Percentiles rank a stretch among this genome's conserved stretches.
phyloP scores from a whole-genome alignment of 2,888 invertebrate genomes.

The Caenorhabditis sinica region DNA sequence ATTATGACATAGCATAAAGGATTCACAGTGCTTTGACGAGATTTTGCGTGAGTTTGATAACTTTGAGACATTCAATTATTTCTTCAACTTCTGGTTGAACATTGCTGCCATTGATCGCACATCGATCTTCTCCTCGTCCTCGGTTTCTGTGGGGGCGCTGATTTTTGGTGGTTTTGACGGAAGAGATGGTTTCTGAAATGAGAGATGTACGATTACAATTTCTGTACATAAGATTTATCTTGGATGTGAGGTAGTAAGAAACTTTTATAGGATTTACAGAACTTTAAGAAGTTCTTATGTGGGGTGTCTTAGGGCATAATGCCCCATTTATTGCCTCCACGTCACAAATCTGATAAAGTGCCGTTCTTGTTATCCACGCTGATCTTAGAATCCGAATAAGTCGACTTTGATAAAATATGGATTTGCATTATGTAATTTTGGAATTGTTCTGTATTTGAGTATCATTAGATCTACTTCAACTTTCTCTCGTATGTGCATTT shows the following conservation, averaged over 20 bases:
- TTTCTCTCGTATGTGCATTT: neutral
- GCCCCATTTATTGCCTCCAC: neutral
- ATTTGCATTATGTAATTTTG: no score
- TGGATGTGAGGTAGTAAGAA: no score
- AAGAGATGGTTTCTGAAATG: conserved; percentile 53
- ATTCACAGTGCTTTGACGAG: conserved; percentile 3
- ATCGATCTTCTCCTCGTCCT: conserved; percentile 52
- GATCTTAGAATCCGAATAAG: neutral
- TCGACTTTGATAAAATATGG: no score
- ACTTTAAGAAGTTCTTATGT: neutral
- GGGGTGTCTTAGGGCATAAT: neutral
- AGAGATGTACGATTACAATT: neutral
- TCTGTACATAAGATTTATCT: neutral
- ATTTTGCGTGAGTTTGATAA: conserved; percentile 13
- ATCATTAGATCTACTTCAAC: neutral
- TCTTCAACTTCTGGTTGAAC: conserved; percentile 54
- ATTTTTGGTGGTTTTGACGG: conserved; percentile 58
- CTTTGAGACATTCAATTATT: conserved; percentile 6
- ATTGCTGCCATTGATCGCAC: conserved; percentile 61
- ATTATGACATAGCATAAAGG: conserved; percentile 4
- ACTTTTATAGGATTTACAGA: neutral
- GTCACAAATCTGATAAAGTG: neutral
- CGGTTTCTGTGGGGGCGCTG: neutral
- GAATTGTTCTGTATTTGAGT: neutral
- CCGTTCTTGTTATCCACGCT: neutral